phyloP scores from a whole-genome alignment of 2,888 invertebrate species.

The Chydorus sphaericus region DNA sequence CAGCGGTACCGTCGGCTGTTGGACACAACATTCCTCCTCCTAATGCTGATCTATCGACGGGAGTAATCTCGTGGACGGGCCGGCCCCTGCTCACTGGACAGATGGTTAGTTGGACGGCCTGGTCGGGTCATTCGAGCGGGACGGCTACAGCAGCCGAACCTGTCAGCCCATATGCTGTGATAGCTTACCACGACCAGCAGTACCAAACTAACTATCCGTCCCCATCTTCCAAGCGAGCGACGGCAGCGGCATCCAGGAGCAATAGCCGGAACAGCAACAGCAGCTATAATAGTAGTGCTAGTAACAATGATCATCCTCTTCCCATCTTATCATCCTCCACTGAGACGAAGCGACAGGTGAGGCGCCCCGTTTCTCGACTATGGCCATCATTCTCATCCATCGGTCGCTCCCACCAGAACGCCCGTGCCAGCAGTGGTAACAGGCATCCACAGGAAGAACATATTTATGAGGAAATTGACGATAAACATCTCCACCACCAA shows the following conservation, averaged over 20 bases:
- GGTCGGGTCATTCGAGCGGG: constrained; percentile 6
- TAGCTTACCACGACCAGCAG: neutral
- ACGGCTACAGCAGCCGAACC: neutral
- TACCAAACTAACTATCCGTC: neutral
- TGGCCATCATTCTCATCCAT: constrained; percentile 11
- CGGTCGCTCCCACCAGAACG: neutral
- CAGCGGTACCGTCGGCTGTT: constrained; percentile 2
- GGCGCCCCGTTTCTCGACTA: constrained; percentile 12
- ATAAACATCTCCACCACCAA: too few species aligned
- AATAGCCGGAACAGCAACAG: too few species aligned
- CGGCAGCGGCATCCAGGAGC: neutral
- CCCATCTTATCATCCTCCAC: neutral
- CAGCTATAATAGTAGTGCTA: too few species aligned
- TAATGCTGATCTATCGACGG: constrained; percentile 1
- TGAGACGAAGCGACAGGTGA: neutral
- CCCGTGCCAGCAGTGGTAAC: neutral
- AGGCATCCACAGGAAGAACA: constrained; percentile 9
- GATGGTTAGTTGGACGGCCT: constrained; percentile 13
- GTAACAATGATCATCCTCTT: neutral
- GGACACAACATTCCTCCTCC: neutral
- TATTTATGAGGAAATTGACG: constrained; percentile 15
- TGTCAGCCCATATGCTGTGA: neutral
- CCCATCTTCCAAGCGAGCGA: neutral
- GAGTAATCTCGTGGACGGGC: constrained; percentile 4
- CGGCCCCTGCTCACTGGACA: constrained; percentile 2